These are phyloP conservation scores for Ichneumon xanthorius DNA, from an alignment of 2,888 invertebrate species.

Conservation along the genomic window DNA sequence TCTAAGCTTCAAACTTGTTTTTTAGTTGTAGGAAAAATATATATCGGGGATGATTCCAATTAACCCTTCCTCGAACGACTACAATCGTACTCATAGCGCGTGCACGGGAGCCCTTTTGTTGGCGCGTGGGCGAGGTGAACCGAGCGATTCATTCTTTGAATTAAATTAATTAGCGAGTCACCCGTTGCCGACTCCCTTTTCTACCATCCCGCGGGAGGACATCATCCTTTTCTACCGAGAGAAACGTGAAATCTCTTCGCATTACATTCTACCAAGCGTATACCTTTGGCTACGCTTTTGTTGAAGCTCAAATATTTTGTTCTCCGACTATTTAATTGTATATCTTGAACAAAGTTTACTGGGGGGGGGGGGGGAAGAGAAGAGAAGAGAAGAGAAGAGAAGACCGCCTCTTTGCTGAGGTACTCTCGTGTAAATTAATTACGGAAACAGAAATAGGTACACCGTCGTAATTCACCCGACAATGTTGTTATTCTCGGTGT, in stretches of 20 bases:
- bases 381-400: constrained; percentile 3
- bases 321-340: constrained; percentile 47
- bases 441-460: constrained; percentile 22
- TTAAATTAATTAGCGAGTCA: constrained; percentile 66
- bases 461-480: constrained; percentile 16
- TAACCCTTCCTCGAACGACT: constrained; percentile 22
- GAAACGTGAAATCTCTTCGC: constrained; percentile 27
- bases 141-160: constrained; percentile 67
- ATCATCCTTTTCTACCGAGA: constrained; percentile 32
- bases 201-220: constrained; percentile 29
- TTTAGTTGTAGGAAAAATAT: background rate
- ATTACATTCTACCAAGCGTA: constrained; percentile 19
- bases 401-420: constrained; percentile 15
- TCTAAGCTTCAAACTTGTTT: background rate
- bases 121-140: constrained; percentile 55
- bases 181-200: constrained; percentile 43
- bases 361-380: background rate
- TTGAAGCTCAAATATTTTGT: constrained; percentile 49
- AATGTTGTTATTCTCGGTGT: constrained; percentile 5
- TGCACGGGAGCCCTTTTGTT: constrained; percentile 47
- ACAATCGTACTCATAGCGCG: constrained; percentile 9
- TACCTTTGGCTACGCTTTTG: constrained; percentile 18
- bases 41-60: constrained; percentile 29
- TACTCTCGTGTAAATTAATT: constrained; percentile 25
- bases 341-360: constrained; percentile 37